Evolutionary conservation across 2,888 invertebrate species (phyloP).

Genomic region (Alentia gelatinosa): DNA sequence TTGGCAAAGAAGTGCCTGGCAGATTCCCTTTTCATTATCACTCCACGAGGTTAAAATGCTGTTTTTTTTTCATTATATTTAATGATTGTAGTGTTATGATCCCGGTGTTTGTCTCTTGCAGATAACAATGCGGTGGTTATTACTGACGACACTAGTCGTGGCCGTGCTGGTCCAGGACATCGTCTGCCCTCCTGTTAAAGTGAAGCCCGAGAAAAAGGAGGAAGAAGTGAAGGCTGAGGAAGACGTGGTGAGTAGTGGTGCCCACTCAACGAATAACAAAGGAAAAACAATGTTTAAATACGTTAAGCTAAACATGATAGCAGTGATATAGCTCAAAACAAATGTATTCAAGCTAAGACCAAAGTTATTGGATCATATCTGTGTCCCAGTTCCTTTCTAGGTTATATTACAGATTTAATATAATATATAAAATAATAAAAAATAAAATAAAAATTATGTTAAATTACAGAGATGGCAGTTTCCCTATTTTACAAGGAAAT

Average conservation of each 20-base stretch:
- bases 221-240: not conserved
- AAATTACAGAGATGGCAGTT: no score
- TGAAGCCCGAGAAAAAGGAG: not conserved
- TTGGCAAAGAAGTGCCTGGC: no score
- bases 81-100: no score
- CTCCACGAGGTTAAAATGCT: no score
- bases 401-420: not conserved
- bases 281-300: not conserved
- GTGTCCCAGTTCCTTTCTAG: not conserved
- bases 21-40: no score
- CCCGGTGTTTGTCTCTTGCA: not conserved
- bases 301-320: not conserved
- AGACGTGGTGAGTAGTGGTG: slow-evolving; percentile 6
- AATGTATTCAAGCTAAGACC: no score
- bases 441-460: not conserved
- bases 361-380: not conserved
- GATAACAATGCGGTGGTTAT: slow-evolving; percentile 8
- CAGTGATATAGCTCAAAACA: no score
- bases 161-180: not conserved
- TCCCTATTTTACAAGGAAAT: no score
- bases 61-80: no score
- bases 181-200: not conserved
- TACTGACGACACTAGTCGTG: not conserved
- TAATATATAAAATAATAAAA: not conserved
- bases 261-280: not conserved